Conservation (phyloP, 1,140 invertebrate genomes). For the Mizuhopecten yessoensis region DNA sequence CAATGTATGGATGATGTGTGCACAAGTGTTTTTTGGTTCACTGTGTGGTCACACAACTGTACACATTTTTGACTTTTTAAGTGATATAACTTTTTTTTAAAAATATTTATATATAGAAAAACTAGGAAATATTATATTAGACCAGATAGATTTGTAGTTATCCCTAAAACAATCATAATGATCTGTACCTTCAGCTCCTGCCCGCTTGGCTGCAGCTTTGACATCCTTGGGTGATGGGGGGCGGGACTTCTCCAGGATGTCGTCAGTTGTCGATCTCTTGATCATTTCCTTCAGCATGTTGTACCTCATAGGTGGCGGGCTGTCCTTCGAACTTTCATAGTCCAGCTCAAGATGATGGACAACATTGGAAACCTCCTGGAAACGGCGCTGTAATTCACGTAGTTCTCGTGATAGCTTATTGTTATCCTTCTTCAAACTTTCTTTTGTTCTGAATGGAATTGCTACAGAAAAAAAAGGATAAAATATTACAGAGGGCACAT, state of each 20-base stretch:
- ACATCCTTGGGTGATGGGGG: conserved; percentile 50
- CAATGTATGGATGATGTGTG: no score
- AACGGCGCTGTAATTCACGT: conserved; percentile 50
- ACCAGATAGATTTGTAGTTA: no score
- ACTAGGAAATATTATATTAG: no score
- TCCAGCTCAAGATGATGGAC: conserved; percentile 59
- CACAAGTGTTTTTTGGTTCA: no score
- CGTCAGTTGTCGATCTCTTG: conserved; percentile 63
- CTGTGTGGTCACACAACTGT: no score
- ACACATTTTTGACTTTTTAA: no score
- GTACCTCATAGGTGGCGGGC: conserved; percentile 61
- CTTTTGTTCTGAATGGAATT: conserved; percentile 47
- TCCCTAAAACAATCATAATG: no score
- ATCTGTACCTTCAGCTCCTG: conserved; percentile 47
- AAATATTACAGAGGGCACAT: neutral
- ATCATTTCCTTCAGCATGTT: conserved; percentile 69
- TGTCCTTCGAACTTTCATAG: conserved; percentile 67
- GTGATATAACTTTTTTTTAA: no score
- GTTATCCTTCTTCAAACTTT: conserved; percentile 58
- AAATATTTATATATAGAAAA: no score
- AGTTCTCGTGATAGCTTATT: conserved; percentile 53
- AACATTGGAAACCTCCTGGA: conserved; percentile 58
- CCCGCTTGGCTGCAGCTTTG: conserved; percentile 45
- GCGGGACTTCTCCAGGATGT: conserved; percentile 46
- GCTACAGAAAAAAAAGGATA: neutral